Percentiles rank a stretch among this genome's conserved stretches.
These are phyloP conservation scores for Pogoniulus pusillus DNA, from an alignment of 2,797 vertebrate genomes.

Conservation along the genomic window DNA sequence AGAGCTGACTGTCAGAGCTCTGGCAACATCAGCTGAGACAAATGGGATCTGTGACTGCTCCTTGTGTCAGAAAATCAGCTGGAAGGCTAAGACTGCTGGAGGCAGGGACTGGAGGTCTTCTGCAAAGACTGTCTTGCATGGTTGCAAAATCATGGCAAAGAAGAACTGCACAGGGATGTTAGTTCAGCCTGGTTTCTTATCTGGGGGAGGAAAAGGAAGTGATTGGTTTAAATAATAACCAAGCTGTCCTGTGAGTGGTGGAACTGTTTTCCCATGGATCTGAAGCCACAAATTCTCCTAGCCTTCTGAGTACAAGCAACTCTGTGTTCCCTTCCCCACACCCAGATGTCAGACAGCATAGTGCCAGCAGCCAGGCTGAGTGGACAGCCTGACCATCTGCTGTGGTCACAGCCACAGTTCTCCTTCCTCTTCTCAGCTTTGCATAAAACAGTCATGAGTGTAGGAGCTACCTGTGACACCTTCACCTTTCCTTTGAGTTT, in stretches of 20 bases:
- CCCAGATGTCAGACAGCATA: neutral
- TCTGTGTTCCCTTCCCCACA: fast-evolving
- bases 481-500: neutral
- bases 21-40: neutral
- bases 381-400: neutral
- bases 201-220: conserved; percentile 24
- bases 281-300: neutral
- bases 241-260: neutral
- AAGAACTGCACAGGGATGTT: neutral
- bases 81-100: neutral
- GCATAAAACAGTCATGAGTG: neutral
- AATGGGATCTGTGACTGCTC: neutral
- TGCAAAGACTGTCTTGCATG: neutral
- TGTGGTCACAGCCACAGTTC: fast-evolving
- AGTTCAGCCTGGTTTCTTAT: neutral
- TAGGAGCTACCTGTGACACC: neutral
- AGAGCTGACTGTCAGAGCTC: neutral
- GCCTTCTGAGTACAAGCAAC: neutral
- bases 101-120: neutral
- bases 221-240: neutral
- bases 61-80: neutral
- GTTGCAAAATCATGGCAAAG: neutral
- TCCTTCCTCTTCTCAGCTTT: neutral
- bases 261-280: neutral
- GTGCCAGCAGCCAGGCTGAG: neutral